These are phyloP conservation scores for Oreochromis spilurus DNA, from an alignment of 2,113 vertebrate species.

Conservation along the genomic window DNA sequence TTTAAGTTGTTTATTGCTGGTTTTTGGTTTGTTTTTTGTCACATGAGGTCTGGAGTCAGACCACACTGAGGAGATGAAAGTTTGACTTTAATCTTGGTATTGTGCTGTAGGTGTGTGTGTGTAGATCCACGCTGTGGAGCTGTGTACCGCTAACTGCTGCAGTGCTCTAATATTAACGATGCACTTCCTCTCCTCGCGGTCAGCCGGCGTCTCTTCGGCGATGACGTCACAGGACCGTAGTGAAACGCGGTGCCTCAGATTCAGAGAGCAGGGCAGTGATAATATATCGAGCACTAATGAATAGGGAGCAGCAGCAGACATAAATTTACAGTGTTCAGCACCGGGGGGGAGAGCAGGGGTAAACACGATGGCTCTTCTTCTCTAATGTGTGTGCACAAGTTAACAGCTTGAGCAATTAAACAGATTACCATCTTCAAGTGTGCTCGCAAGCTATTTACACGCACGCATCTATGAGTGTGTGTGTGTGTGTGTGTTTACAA, in stretches of 20 bases:
- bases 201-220: neutral
- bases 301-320: neutral
- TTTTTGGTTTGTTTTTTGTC: too few relatives aligned
- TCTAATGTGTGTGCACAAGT: constrained; percentile 24
- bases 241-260: neutral
- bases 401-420: constrained; percentile 41
- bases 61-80: neutral
- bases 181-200: neutral
- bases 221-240: neutral
- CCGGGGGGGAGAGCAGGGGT: neutral
- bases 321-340: neutral
- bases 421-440: constrained; percentile 31
- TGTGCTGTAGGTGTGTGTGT: fast-evolving
- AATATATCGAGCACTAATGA: constrained; percentile 5
- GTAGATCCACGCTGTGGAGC: neutral
- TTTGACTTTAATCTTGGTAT: fast-evolving
- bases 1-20: too few relatives aligned
- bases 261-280: neutral
- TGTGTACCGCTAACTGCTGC: neutral
- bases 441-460: neutral
- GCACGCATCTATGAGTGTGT: neutral
- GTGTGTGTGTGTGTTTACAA: neutral
- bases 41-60: fast-evolving
- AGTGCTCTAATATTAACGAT: fast-evolving
- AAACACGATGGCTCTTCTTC: neutral